Conservation (phyloP, 2,113 vertebrate genomes). For the Gavia stellata region DNA sequence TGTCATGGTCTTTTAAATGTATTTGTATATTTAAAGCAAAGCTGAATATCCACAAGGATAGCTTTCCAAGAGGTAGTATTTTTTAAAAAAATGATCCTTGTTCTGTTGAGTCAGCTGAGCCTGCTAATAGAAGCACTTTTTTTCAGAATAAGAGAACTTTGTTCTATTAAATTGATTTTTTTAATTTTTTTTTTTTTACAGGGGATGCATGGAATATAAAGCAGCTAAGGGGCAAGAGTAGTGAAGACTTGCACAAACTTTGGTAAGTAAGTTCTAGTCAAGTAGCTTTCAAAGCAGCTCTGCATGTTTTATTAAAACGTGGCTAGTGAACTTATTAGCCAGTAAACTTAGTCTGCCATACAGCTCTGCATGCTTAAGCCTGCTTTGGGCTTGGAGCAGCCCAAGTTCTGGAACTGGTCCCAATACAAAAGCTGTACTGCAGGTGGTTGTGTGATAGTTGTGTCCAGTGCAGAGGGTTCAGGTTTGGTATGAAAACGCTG, state of each 20-base stretch:
- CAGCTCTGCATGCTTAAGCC: neutral
- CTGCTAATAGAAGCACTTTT: neutral
- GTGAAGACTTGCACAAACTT: conserved; percentile 94
- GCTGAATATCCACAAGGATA: neutral
- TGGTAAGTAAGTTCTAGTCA: conserved; percentile 75
- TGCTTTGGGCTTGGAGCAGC: neutral
- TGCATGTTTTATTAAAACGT: neutral
- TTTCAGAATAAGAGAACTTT: neutral
- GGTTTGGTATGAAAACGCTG: neutral
- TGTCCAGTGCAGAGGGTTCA: neutral
- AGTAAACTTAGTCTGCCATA: neutral
- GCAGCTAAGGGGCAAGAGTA: conserved; percentile 89
- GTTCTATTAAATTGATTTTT: neutral
- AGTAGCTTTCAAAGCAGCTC: neutral
- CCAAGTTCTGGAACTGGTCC: neutral
- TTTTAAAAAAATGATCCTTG: neutral
- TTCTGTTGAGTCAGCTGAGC: neutral
- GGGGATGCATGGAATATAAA: conserved; percentile 89
- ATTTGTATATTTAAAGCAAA: neutral
- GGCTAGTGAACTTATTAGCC: neutral
- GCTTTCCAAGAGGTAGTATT: neutral
- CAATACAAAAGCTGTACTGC: neutral
- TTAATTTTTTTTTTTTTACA: conserved; percentile 37
- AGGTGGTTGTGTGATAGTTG: neutral
- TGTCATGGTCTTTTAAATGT: neutral